Percentiles rank a stretch among this genome's conserved stretches.
Evolutionary conservation across 1,140 invertebrate genomes (phyloP).

Genomic region (Radopholus similis): DNA sequence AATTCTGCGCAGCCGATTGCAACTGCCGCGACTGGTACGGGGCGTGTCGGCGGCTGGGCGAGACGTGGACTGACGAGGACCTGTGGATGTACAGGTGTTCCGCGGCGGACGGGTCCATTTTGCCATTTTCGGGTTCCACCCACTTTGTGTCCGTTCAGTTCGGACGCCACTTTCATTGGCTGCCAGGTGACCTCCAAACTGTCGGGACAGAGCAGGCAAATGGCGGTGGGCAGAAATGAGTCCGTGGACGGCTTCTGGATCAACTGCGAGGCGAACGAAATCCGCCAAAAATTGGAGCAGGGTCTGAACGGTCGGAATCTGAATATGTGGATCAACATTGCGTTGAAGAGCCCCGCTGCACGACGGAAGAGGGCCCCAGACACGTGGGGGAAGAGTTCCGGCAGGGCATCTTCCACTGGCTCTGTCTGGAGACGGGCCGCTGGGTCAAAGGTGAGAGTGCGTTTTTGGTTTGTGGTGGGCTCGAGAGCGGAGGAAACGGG

Average conservation of each 20-base stretch:
- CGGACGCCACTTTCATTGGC: constrained; percentile 39
- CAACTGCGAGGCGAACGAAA: constrained; percentile 39
- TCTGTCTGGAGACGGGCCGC: constrained; percentile 55
- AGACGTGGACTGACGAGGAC: constrained; percentile 50
- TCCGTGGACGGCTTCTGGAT: constrained; percentile 54
- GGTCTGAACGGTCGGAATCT: constrained; percentile 35
- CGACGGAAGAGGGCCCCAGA: constrained; percentile 36
- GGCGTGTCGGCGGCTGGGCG: constrained; percentile 38
- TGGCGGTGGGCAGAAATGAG: constrained; percentile 40
- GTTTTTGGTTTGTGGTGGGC: neutral
- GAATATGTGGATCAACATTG: constrained; percentile 8
- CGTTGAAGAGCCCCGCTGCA: constrained; percentile 47
- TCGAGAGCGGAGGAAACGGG: too few species aligned
- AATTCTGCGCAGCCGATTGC: constrained; percentile 39
- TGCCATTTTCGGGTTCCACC: neutral
- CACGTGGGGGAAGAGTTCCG: constrained; percentile 52
- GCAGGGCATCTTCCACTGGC: constrained; percentile 56
- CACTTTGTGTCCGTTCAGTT: constrained; percentile 25
- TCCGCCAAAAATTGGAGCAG: constrained; percentile 47
- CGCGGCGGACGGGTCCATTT: constrained; percentile 23
- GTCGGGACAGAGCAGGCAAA: neutral
- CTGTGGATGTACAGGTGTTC: constrained; percentile 50
- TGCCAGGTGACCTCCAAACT: constrained; percentile 27
- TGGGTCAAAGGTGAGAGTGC: constrained; percentile 50
- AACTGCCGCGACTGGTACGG: constrained; percentile 59